Conservation (phyloP, 2,888 invertebrate genomes). For the Drosophila diplacantha region DNA sequence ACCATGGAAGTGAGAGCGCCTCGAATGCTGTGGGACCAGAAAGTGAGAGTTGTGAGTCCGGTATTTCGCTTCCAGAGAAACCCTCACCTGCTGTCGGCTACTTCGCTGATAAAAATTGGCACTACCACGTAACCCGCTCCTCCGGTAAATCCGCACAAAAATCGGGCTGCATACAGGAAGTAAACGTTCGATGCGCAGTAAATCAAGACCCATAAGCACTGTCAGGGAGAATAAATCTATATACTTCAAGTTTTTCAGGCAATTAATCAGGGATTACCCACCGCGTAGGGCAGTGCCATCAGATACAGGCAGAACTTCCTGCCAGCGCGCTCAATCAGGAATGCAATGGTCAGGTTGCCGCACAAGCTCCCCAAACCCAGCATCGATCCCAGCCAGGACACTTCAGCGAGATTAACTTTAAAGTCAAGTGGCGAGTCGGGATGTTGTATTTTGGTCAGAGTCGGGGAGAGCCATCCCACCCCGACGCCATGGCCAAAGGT, state of each 20-base stretch:
- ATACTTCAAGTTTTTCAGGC: fast-evolving
- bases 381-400: constrained; percentile 75
- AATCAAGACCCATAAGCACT: constrained; percentile 73
- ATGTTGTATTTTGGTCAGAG: constrained; percentile 65
- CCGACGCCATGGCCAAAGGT: constrained; percentile 75
- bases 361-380: constrained; percentile 69
- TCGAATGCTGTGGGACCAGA: constrained; percentile 63
- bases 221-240: not conserved
- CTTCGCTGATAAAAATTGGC: constrained; percentile 75
- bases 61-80: fast-evolving
- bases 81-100: constrained; percentile 72
- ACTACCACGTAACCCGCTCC: constrained; percentile 72
- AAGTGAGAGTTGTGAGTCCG: fast-evolving
- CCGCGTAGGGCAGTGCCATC: constrained; percentile 70
- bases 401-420: constrained; percentile 55
- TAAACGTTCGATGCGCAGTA: constrained; percentile 67
- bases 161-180: constrained; percentile 71
- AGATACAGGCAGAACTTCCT: constrained; percentile 68
- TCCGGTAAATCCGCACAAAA: constrained; percentile 73
- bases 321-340: constrained; percentile 65
- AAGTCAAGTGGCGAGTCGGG: constrained; percentile 60
- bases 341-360: constrained; percentile 71
- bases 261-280: constrained; percentile 35
- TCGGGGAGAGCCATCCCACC: constrained; percentile 75
- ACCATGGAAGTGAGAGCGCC: constrained; percentile 73